Base-by-base conservation (phyloP, 2,113 vertebrate species). In the Entelurus aequoreus region DNA sequence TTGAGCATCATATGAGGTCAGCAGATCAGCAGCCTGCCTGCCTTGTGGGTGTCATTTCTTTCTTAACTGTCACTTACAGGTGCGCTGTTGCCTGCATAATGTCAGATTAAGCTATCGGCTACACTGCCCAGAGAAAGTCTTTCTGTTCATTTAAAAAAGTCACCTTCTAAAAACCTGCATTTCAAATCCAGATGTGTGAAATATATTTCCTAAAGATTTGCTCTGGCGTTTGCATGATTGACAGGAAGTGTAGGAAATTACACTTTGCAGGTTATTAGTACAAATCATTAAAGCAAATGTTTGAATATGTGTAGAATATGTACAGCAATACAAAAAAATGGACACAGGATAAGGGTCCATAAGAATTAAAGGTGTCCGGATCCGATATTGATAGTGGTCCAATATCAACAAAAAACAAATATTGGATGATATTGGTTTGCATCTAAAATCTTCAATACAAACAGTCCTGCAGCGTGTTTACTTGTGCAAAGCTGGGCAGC, bases 91-190 rank as follows among this genome's bases (percentile, higher is more conserved):
- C 72, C 82, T 88, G 88, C 87, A 89, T 89, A 88, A 88, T 86
- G 86, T 87, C 74, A 89, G 84, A 89, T 89, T 88, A 88, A 80
- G 72, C 79, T 77, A 81, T 84, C 83, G 78, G 78, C 79, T 75
- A 76, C 79, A 74, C 85, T 70, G 75, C 67, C 77, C 74, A 77
- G 83, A 86, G 80, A 68, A 54, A 68, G 76, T 84, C 74, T 75
- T 80, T 80, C 72, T 80, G 74, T 84, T 86, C 81, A 86, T 87
- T 85, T 87, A 83, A 86, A 75, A 85, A 88, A 86, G 83, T 87
- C 83, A 63, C 80, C 81, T 82, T 82, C 84, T 86, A 69, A 81
- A 88, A 87, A 55, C 71, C 67, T 59, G 79, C 71, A 86, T 84
- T 84, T 84, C 79, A 85, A 87, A 85, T 75, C 62, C 60, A n/a